Percentiles rank a stretch among this genome's conserved stretches.
Evolutionary conservation across 2,113 vertebrate genomes (phyloP).

Genomic region (Megaceryle maxima): DNA sequence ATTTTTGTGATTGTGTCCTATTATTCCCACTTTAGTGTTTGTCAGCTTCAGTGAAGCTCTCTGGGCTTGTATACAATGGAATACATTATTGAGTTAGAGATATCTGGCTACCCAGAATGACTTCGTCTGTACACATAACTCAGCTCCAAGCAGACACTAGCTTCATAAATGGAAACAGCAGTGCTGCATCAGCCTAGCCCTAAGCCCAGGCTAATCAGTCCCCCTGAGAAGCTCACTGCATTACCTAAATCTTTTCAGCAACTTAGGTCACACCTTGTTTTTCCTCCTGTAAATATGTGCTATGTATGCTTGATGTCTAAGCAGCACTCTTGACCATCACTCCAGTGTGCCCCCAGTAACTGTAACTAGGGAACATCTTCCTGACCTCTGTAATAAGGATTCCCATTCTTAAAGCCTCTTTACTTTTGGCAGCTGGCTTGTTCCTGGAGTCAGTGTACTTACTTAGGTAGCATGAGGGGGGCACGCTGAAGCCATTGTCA

Average conservation of each 20-base stretch:
- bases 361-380: neutral
- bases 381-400: neutral
- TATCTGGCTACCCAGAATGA: neutral
- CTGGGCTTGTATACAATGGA: neutral
- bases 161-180: neutral
- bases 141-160: neutral
- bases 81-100: neutral
- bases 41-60: neutral
- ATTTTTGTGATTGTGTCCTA: neutral
- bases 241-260: neutral
- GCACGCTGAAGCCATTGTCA: neutral
- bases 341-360: accelerated
- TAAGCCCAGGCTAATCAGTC: neutral
- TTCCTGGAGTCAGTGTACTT: neutral
- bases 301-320: neutral
- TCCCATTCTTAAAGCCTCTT: neutral
- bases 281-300: neutral
- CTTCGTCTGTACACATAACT: neutral
- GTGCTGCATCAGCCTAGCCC: neutral
- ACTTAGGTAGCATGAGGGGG: neutral
- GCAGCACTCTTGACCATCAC: neutral
- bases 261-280: neutral
- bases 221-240: neutral
- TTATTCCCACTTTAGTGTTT: neutral
- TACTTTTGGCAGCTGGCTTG: neutral